phyloP scores from a whole-genome alignment of 1,140 invertebrate species.

The Brachionus sp. region DNA sequence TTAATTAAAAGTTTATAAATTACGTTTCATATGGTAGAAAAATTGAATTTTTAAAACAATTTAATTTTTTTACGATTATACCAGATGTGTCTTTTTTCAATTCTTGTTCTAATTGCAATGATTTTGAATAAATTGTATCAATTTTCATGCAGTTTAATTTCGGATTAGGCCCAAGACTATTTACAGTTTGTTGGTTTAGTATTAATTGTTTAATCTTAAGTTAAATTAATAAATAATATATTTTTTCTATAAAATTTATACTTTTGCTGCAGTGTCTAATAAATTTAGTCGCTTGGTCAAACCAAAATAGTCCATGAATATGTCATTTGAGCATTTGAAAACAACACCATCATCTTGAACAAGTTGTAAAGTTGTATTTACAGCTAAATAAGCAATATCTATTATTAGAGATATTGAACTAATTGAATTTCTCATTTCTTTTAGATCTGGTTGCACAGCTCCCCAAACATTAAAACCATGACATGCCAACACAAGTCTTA shows the following conservation, averaged over 20 bases:
- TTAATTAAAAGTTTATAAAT: neutral
- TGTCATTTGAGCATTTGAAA: slow-evolving; percentile 34
- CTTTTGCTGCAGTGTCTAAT: slow-evolving; percentile 16
- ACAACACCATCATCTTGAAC: slow-evolving; percentile 7
- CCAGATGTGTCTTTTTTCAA: slow-evolving; percentile 15
- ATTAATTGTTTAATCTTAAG: slow-evolving; percentile 27
- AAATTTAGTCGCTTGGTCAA: slow-evolving; percentile 27
- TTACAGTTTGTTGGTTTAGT: slow-evolving; percentile 36
- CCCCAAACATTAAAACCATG: slow-evolving; percentile 40
- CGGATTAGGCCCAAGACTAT: slow-evolving; percentile 29
- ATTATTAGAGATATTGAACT: slow-evolving; percentile 31
- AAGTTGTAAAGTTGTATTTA: slow-evolving; percentile 29
- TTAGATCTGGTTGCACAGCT: slow-evolving; percentile 20
- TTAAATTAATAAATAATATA: neutral
- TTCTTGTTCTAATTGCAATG: neutral
- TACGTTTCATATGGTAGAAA: slow-evolving; percentile 28
- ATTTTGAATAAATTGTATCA: neutral
- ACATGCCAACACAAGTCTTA: slow-evolving; percentile 18
- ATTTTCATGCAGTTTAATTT: slow-evolving; percentile 33
- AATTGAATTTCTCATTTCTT: slow-evolving; percentile 35
- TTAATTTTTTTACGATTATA: slow-evolving; percentile 2
- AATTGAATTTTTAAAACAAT: slow-evolving; percentile 35
- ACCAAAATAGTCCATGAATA: slow-evolving; percentile 26
- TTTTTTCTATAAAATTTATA: neutral
- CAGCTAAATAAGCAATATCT: slow-evolving; percentile 19